These are phyloP conservation scores for Nesogale talazaci DNA, from an alignment of 2,113 vertebrate species.

Conservation along the genomic window DNA sequence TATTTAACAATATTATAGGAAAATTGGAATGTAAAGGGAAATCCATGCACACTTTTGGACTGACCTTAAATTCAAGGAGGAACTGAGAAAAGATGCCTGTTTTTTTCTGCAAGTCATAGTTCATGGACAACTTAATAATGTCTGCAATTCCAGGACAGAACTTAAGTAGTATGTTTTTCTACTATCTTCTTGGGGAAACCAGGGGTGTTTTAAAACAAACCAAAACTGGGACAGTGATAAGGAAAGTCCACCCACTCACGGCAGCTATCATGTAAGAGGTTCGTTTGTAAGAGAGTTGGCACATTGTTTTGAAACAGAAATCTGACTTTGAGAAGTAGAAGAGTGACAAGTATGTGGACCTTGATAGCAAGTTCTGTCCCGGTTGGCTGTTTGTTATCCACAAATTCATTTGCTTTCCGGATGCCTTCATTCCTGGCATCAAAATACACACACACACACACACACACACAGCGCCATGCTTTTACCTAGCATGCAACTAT, in stretches of 20 bases:
- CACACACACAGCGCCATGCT: background rate
- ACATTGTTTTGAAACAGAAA: conserved; percentile 27
- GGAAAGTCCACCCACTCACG: background rate
- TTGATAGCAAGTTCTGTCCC: background rate
- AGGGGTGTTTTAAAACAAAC: background rate
- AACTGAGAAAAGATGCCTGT: background rate
- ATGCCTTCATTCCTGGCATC: background rate
- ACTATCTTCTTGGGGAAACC: background rate
- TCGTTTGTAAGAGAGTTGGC: conserved; percentile 16
- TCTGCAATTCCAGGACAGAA: conserved; percentile 30
- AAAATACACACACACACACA: background rate
- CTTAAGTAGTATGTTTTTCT: conserved; percentile 33
- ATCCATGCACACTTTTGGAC: background rate
- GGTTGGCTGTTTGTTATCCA: conserved; percentile 37
- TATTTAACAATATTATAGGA: background rate
- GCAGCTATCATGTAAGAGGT: background rate
- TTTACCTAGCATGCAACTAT: background rate
- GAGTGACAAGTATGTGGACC: background rate
- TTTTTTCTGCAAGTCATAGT: background rate
- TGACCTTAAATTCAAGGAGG: conserved; percentile 30
- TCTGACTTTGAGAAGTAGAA: background rate
- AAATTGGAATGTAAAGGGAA: conserved; percentile 43
- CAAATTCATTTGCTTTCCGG: conserved; percentile 37
- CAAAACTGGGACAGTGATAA: conserved; percentile 10
- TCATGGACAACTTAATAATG: background rate